Conservation (phyloP, 1,140 invertebrate species). For the Leptinotarsa defecta region DNA sequence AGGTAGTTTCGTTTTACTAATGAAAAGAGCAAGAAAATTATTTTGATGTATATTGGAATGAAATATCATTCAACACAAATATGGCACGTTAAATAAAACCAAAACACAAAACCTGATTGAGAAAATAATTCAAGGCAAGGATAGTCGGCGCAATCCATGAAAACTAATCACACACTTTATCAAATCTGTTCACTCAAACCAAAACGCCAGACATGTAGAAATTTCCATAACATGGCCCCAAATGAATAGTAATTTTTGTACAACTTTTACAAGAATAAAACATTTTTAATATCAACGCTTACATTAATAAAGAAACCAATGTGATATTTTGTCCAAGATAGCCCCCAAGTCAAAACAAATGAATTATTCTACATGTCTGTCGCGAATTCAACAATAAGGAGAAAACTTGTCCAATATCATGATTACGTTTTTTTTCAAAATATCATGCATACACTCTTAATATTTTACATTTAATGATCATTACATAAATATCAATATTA, state of each 20-base stretch:
- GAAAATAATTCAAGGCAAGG: constrained; percentile 47
- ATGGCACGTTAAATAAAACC: constrained; percentile 49
- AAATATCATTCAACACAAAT: constrained; percentile 35
- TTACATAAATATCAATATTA: constrained; percentile 51
- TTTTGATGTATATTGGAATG: constrained; percentile 28
- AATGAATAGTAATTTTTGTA: constrained; percentile 46
- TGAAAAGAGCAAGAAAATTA: constrained; percentile 4
- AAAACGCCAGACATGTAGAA: constrained; percentile 45
- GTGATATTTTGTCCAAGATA: constrained; percentile 36
- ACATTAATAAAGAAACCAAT: constrained; percentile 31
- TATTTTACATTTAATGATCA: constrained; percentile 53
- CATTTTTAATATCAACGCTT: constrained; percentile 48
- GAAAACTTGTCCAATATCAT: constrained; percentile 49
- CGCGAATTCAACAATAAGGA: constrained; percentile 51
- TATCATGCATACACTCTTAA: constrained; percentile 52
- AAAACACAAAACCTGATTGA: constrained; percentile 41
- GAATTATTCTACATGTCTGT: constrained; percentile 44
- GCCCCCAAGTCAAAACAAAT: constrained; percentile 40
- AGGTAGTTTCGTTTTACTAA: neutral
- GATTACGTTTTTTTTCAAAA: constrained; percentile 43
- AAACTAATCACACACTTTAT: constrained; percentile 54
- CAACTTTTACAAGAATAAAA: constrained; percentile 50
- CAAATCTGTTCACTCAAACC: constrained; percentile 50
- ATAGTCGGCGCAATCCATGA: constrained; percentile 45
- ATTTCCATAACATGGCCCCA: constrained; percentile 37